Base-by-base conservation (phyloP, 2,797 vertebrate species). In the Gymnopithys bicolor region DNA sequence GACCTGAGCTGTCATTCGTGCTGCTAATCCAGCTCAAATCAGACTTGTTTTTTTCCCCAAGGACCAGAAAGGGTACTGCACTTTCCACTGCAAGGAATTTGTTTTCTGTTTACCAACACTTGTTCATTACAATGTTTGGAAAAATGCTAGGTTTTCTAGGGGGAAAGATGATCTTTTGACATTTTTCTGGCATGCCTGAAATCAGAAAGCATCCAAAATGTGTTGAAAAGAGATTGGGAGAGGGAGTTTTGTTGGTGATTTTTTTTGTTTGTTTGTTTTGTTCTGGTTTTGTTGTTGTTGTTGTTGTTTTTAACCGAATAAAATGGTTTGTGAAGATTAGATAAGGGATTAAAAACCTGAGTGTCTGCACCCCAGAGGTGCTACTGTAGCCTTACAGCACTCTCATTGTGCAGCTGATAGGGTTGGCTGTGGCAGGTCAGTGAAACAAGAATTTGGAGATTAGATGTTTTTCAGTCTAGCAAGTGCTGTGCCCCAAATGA, bases 21-120 rank as follows among this genome's bases (percentile, higher is more conserved):
- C 83, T 53, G 67, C 83, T 91, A 95, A 95, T 82, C 94, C 86
- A 87, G 69, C 89, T 95, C 87, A 88, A 93, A 77, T 62, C 77
- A 91, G 66, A 37, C 76, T 87, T 11, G 37, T 9, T 13, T 75
- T 84, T 87, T 60, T 6, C 62, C 67, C 70, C 45, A 21, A 45
- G 66, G 80, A 90, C 46, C 33, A 55, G 63, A 90, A 64, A 62
- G 71, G 52, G 79, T 86, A 82, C 60, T 89, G 62, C 46, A 51
- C 86, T 87, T 92, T 84, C 75, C 70, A 51, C 52, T 46, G 71
- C 63, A 53, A 79, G 45, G 37, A 68, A 76, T 90, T 90, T 79
- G 66, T 78, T 87, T 81, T 84, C 49, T 8, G 51, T 77, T 96
- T 88, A 43, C 46, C 11, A 16, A n/a, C 46, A 80, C 67, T 90